These are phyloP conservation scores for Eulemur rubriventer DNA, from an alignment of 2,797 vertebrate species.

Conservation along the genomic window DNA sequence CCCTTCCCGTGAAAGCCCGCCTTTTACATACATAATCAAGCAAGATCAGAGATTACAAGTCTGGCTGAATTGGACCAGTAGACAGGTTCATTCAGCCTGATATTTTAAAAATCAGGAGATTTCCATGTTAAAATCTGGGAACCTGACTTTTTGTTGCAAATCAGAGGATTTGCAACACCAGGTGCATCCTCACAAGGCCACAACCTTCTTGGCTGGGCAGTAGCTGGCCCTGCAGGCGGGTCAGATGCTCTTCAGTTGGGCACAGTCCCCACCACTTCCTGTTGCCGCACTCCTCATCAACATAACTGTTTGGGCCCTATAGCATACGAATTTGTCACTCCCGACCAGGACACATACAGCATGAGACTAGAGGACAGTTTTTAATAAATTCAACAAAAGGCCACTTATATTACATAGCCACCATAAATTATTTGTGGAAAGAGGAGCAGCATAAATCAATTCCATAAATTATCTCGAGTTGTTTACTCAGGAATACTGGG, in stretches of 20 bases:
- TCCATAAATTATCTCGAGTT: not conserved
- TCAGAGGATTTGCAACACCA: not conserved
- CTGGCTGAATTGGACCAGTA: not conserved
- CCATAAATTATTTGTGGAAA: not conserved
- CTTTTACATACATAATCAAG: not conserved
- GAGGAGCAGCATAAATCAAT: not conserved
- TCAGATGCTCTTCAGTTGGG: not conserved
- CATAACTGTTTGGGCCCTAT: not conserved
- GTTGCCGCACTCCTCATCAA: not conserved
- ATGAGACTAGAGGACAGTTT: not conserved
- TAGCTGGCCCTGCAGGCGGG: not conserved
- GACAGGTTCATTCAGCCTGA: not conserved
- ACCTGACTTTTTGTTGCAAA: not conserved
- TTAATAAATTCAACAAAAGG: not conserved
- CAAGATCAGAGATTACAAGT: not conserved
- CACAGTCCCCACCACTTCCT: not conserved
- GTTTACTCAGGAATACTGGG: not conserved
- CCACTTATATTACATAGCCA: not conserved
- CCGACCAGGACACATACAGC: not conserved
- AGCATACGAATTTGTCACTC: not conserved
- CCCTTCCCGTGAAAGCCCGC: not conserved
- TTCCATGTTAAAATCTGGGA: not conserved
- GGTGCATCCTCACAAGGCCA: not conserved
- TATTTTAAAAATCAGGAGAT: not conserved
- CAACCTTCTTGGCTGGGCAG: not conserved